Evolutionary conservation across 2,113 vertebrate species (phyloP).

Genomic region (Promerops cafer): DNA sequence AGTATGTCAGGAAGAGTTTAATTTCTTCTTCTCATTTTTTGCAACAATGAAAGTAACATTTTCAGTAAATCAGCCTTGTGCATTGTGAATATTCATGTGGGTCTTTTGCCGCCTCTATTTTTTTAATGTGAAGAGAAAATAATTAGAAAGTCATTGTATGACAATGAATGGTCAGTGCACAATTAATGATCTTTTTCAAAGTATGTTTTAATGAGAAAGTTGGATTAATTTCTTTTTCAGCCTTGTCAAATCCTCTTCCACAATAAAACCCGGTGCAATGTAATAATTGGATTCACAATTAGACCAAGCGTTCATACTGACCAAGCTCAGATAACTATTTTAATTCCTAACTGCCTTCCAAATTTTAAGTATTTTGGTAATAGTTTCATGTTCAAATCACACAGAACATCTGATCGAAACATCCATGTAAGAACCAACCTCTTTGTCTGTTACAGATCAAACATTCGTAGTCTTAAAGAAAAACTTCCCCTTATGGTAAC

Average conservation of each 20-base stretch:
- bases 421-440: background rate
- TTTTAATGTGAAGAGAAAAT: background rate
- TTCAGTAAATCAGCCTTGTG: background rate
- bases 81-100: background rate
- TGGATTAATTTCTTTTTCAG: conserved; percentile 9
- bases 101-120: background rate
- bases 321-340: background rate
- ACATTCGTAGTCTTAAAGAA: background rate
- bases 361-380: background rate
- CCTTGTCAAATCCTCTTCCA: background rate
- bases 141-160: background rate
- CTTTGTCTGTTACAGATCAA: background rate
- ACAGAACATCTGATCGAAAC: background rate
- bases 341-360: background rate
- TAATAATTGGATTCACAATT: background rate
- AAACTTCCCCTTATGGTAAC: background rate
- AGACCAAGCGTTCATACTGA: background rate
- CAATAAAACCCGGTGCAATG: background rate
- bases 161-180: background rate
- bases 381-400: background rate
- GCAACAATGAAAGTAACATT: background rate
- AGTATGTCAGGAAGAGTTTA: background rate
- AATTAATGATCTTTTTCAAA: background rate
- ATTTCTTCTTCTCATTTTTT: background rate
- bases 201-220: background rate